phyloP scores from a whole-genome alignment of 2,113 vertebrate genomes.

The Clarias magur region DNA sequence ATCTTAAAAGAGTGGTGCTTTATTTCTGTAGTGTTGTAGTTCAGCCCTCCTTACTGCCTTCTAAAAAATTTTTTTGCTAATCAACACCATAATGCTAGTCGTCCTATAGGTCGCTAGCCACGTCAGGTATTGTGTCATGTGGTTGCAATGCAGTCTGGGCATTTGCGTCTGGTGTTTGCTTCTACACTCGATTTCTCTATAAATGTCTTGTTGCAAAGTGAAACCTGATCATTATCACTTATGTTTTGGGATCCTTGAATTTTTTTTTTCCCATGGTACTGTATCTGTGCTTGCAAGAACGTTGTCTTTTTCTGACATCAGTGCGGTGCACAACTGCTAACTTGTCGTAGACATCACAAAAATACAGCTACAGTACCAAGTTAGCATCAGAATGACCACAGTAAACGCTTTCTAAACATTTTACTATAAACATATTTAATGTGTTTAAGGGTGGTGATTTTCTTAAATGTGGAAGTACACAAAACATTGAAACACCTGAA shows the following conservation, averaged over 20 bases:
- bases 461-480: neutral
- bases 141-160: neutral
- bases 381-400: neutral
- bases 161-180: neutral
- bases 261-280: neutral
- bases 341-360: neutral
- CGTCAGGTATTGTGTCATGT: neutral
- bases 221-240: neutral
- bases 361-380: neutral
- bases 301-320: neutral
- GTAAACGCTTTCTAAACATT: neutral
- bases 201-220: neutral
- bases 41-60: neutral
- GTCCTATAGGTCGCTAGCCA: neutral
- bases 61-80: neutral
- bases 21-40: neutral
- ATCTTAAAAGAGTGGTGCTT: neutral
- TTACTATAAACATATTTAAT: neutral
- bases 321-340: neutral
- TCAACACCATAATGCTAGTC: neutral
- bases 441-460: neutral
- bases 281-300: neutral
- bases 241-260: neutral
- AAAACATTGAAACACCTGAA: neutral
- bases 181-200: neutral